These are phyloP conservation scores for Syrphus vitripennis DNA, from an alignment of 2,888 invertebrate species.

Conservation along the genomic window DNA sequence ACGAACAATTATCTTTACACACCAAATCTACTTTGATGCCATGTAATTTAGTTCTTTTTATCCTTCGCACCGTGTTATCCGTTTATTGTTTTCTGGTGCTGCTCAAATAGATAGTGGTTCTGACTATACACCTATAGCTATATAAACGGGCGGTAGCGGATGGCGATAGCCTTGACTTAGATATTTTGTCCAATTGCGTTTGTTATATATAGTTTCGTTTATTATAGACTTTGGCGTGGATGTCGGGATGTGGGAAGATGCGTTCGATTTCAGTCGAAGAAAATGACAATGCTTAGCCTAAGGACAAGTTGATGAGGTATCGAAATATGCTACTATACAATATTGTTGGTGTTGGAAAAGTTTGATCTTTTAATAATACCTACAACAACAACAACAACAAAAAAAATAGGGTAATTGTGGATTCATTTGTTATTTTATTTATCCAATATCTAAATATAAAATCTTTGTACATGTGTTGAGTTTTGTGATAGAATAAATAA, in stretches of 20 bases:
- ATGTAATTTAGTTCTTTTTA: slow-evolving; percentile 65
- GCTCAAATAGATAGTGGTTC: not conserved
- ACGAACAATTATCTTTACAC: slow-evolving; percentile 61
- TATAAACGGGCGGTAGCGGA: not conserved
- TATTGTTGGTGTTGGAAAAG: slow-evolving; percentile 28
- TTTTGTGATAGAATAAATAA: slow-evolving; percentile 31
- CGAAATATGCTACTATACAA: slow-evolving; percentile 44
- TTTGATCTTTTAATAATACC: slow-evolving; percentile 65
- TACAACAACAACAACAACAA: too few species aligned
- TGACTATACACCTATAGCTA: too few species aligned
- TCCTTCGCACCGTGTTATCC: slow-evolving; percentile 33
- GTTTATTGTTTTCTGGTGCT: slow-evolving; percentile 9
- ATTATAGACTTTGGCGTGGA: slow-evolving; percentile 24
- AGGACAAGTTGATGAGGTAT: slow-evolving; percentile 25
- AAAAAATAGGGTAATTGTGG: slow-evolving; percentile 42
- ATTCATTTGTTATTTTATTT: slow-evolving; percentile 53
- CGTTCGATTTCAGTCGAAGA: slow-evolving; percentile 44
- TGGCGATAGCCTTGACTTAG: slow-evolving; percentile 44
- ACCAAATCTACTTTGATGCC: slow-evolving; percentile 66
- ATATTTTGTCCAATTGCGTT: slow-evolving; percentile 49
- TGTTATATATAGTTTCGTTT: slow-evolving; percentile 31
- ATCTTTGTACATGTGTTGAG: not conserved
- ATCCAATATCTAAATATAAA: not conserved
- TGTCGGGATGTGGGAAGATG: slow-evolving; percentile 2
- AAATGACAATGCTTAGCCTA: slow-evolving; percentile 34